phyloP scores from a whole-genome alignment of 2,797 vertebrate genomes.

The Taenioides sp. region DNA sequence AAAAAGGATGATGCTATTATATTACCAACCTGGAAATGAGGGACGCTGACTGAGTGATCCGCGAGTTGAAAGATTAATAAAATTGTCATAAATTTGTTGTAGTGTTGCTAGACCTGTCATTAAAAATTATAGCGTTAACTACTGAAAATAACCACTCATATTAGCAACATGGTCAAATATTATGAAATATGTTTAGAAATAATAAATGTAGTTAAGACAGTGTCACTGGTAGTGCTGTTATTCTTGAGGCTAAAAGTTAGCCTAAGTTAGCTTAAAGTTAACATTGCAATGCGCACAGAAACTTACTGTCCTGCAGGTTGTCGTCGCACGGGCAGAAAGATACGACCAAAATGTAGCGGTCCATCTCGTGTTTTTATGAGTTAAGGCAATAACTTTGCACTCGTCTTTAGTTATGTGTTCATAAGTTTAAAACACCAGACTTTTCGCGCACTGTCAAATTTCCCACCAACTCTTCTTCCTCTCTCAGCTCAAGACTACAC shows the following conservation, averaged over 20 bases:
- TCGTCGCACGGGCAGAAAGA: conserved; percentile 44
- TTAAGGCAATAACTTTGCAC: neutral
- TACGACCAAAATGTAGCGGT: conserved; percentile 62
- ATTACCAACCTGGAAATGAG: conserved; percentile 62
- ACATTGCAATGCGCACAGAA: neutral
- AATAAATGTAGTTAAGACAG: neutral
- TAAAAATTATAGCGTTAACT: neutral
- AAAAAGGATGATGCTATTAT: neutral
- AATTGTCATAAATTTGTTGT: conserved; percentile 48
- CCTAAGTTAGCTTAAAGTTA: neutral
- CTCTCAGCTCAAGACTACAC: neutral
- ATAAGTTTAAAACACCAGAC: neutral
- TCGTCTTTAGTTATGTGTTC: neutral
- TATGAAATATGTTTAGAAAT: neutral
- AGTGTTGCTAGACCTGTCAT: conserved; percentile 57
- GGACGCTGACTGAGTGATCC: conserved; percentile 33
- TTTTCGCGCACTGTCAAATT: conserved; percentile 57
- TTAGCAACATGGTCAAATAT: neutral
- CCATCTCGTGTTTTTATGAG: conserved; percentile 45
- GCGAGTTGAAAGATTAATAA: conserved; percentile 40
- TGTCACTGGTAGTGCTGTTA: neutral
- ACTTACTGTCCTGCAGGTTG: conserved; percentile 50
- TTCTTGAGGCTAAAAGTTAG: neutral
- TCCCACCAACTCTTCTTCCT: conserved; percentile 57
- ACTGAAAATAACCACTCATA: neutral